Percentiles rank a stretch among this genome's conserved stretches.
phyloP scores from a whole-genome alignment of 2,797 vertebrate genomes.

The Pyrocephalus nanus region DNA sequence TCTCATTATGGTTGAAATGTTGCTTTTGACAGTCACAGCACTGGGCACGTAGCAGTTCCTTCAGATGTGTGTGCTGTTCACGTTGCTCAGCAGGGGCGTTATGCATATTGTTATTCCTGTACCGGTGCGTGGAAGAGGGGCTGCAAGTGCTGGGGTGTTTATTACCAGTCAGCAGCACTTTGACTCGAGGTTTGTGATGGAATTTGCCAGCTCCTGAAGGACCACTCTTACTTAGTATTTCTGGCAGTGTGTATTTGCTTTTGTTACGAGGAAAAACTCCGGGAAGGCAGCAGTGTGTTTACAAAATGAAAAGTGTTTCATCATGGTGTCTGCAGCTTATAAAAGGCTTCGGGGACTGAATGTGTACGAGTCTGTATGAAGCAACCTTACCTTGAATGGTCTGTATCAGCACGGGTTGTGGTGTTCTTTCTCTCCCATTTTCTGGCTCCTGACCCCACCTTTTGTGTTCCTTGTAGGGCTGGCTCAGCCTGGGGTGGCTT shows the following conservation, averaged over 20 bases:
- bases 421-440: neutral
- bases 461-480: neutral
- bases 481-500: neutral
- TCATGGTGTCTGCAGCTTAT: slow-evolving; percentile 34
- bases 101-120: neutral
- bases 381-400: neutral
- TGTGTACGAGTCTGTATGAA: neutral
- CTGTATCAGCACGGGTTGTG: neutral
- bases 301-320: slow-evolving; percentile 59
- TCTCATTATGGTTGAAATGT: neutral
- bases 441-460: neutral
- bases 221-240: slow-evolving; percentile 38
- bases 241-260: slow-evolving; percentile 35
- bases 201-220: slow-evolving; percentile 45
- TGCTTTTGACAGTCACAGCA: neutral
- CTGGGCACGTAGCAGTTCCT: neutral
- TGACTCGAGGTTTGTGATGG: neutral
- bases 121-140: neutral
- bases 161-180: slow-evolving; percentile 21
- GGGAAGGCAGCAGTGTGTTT: slow-evolving; percentile 28
- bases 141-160: neutral
- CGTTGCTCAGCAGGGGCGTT: neutral
- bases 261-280: slow-evolving; percentile 41
- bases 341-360: slow-evolving; percentile 22
- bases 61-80: neutral